Evolutionary conservation across 2,888 invertebrate genomes (phyloP), one percentile per base, ranked within the genome.

Genomic region (Chloroclystis v-ata): DNA sequence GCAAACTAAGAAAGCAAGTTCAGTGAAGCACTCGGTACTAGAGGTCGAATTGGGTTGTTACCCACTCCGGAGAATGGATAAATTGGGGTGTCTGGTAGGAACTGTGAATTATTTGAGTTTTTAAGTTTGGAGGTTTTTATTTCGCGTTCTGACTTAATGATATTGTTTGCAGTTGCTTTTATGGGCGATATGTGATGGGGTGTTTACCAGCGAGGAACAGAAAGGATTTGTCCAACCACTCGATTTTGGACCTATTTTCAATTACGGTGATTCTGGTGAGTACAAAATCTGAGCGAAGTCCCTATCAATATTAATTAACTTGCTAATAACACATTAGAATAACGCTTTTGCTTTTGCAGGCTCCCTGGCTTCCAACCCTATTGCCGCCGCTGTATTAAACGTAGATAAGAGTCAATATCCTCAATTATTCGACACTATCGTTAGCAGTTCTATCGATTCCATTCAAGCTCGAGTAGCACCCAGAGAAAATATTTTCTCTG

Each of bases 171-270:
- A 84, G 84, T 78, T 88, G 60, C 66, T 87, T 59, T 63, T 84
- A 63, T 81, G 74, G 78, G 72, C 82, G 67, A 67, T 82, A 67
- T 79, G 76, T 72, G 77, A 76, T 56, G 79, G 73, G 69, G 78
- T 81, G 57, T 59, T 75, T 56, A 64, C 74, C 49, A 69, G 61
- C 57, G 77, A 78, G 59, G 77, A 76, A 56, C 72, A 78, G 52
- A 72, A 73, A 57, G 89, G 86, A 57, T 89, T 87, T 61, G 88
- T 89, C 14, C 79, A 85, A 52, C 87, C 90, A 9, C 73, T 89
- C 65, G 90, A 90, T 70, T 91, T 90, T 63, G 79, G 82, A 7
- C 76, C 87, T n/a, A 78, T 90, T 62, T 89, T 90, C 55, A 73
- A 80, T 41, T 72, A 82, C 41, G 79, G 76, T 50, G 73, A 77